Conservation (phyloP, 2,113 vertebrate species). For the Myodes glareolus region DNA sequence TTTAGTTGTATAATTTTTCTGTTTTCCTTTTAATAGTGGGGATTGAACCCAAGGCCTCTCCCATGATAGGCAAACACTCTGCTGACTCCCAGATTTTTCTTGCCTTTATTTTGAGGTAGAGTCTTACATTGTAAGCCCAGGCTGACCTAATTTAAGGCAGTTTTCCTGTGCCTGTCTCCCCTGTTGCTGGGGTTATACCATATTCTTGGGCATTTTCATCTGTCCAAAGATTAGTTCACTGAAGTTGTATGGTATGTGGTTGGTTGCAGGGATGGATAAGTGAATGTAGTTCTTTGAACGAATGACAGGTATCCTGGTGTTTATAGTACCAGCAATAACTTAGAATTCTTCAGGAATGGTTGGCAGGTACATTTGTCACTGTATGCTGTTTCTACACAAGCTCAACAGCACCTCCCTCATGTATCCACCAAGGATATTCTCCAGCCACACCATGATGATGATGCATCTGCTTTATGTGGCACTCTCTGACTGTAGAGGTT, state of each 20-base stretch:
- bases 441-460: not conserved
- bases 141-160: not conserved
- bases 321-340: not conserved
- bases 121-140: not conserved
- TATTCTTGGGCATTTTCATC: not conserved
- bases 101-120: not conserved
- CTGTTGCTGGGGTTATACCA: not conserved
- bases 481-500: not conserved
- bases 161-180: not conserved
- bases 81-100: not conserved
- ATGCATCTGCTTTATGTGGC: not conserved
- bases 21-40: not conserved
- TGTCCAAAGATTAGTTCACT: not conserved
- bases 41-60: not conserved
- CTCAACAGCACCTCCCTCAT: not conserved
- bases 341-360: not conserved
- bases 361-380: not conserved
- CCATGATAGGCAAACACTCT: not conserved
- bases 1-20: constrained; percentile 9
- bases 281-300: constrained; percentile 9
- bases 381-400: not conserved
- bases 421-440: not conserved
- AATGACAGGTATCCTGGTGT: not conserved
- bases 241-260: not conserved
- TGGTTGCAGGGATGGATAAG: not conserved